Evolutionary conservation across 2,113 vertebrate genomes (phyloP).

Genomic region (Beaufortia kweichowensis): DNA sequence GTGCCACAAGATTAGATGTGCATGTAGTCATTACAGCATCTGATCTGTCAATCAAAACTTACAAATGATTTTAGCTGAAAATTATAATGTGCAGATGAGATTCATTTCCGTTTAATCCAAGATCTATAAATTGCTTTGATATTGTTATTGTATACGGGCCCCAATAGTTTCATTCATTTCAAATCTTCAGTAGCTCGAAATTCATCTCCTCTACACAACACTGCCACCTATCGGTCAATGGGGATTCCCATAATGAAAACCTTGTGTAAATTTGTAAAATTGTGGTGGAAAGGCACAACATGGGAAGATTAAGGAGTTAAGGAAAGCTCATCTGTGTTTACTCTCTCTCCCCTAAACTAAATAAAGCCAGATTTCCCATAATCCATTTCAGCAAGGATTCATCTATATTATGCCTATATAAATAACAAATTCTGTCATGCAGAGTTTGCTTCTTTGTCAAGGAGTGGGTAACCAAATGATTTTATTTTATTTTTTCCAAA

Average conservation of each 20-base stretch:
- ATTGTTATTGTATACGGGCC: neutral
- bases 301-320: neutral
- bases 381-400: constrained; percentile 10
- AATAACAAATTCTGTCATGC: neutral
- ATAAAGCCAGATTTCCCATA: neutral
- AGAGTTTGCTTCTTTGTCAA: neutral
- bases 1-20: constrained; percentile 18
- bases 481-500: neutral
- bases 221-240: constrained; percentile 57
- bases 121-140: neutral
- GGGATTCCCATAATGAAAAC: neutral
- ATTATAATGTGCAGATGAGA: neutral
- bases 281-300: neutral
- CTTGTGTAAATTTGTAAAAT: neutral
- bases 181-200: neutral
- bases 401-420: constrained; percentile 13
- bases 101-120: neutral
- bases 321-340: constrained; percentile 2
- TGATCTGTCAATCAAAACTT: constrained; percentile 17
- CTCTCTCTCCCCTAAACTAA: neutral
- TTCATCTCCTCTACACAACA: constrained; percentile 24
- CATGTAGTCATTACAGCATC: neutral
- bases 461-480: neutral
- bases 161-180: neutral
- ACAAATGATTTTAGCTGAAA: neutral